Conservation (phyloP, 2,888 invertebrate species). For the Petrolisthes cinctipes region DNA sequence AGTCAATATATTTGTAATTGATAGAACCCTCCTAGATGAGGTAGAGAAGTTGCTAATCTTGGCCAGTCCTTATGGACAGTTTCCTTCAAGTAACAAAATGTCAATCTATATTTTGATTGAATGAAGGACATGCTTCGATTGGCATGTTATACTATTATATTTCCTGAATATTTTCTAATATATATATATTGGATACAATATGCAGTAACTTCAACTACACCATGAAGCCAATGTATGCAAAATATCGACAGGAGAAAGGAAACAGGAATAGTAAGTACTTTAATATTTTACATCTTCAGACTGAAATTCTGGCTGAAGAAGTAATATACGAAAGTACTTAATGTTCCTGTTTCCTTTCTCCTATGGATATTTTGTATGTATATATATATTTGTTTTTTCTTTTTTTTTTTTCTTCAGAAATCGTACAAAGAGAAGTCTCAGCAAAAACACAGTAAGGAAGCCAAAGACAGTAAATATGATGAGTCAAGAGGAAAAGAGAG, state of each 20-base stretch:
- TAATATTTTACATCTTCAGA: background rate
- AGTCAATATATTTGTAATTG: too few relatives aligned
- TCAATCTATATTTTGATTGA: too few relatives aligned
- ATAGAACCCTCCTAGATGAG: too few relatives aligned
- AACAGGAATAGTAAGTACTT: too few relatives aligned
- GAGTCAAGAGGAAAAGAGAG: slow-evolving; percentile 47
- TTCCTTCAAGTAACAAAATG: too few relatives aligned
- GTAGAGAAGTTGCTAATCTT: too few relatives aligned
- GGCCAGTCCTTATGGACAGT: too few relatives aligned
- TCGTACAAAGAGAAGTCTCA: slow-evolving; percentile 37
- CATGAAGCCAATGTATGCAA: background rate
- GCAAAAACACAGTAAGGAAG: slow-evolving; percentile 29
- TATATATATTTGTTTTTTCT: background rate
- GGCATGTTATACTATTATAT: too few relatives aligned
- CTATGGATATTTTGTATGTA: background rate
- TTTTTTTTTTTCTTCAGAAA: slow-evolving; percentile 31
- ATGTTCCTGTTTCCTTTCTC: background rate
- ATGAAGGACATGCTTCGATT: too few relatives aligned
- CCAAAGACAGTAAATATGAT: slow-evolving; percentile 19
- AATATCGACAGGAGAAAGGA: background rate
- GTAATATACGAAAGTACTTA: too few relatives aligned
- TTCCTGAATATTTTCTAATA: background rate
- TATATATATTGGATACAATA: background rate
- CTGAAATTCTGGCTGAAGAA: too few relatives aligned
- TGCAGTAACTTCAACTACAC: background rate